Percentiles rank a stretch among this genome's conserved stretches.
Evolutionary conservation across 2,113 vertebrate genomes (phyloP).

Genomic region (Notarius lentiginosus): DNA sequence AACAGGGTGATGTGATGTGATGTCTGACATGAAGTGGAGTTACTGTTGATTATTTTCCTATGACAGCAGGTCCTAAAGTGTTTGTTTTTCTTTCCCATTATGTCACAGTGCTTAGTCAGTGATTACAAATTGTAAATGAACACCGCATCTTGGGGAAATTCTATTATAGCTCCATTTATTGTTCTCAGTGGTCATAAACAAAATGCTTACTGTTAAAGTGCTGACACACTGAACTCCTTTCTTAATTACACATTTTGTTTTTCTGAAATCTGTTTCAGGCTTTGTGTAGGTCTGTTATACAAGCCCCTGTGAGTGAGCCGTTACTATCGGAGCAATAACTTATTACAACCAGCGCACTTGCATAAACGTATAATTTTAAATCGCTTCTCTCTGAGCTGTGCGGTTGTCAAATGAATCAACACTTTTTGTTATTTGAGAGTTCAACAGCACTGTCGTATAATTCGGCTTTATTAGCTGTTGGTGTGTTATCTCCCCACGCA

Average conservation of each 20-base stretch:
- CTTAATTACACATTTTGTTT: neutral
- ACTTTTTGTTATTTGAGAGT: neutral
- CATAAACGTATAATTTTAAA: neutral
- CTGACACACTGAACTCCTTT: neutral
- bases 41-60: neutral
- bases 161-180: neutral
- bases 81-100: neutral
- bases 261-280: neutral
- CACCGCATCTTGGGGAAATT: neutral
- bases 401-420: neutral
- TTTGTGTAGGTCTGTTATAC: neutral
- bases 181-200: neutral
- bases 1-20: neutral
- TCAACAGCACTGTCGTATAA: neutral
- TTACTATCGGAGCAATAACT: neutral
- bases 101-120: neutral
- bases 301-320: neutral
- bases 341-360: neutral
- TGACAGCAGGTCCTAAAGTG: neutral
- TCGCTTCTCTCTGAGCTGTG: neutral
- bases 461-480: neutral
- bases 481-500: neutral
- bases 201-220: neutral
- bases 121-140: neutral
- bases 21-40: neutral